phyloP scores from a whole-genome alignment of 2,888 invertebrate genomes.

The Tyria jacobaeae region DNA sequence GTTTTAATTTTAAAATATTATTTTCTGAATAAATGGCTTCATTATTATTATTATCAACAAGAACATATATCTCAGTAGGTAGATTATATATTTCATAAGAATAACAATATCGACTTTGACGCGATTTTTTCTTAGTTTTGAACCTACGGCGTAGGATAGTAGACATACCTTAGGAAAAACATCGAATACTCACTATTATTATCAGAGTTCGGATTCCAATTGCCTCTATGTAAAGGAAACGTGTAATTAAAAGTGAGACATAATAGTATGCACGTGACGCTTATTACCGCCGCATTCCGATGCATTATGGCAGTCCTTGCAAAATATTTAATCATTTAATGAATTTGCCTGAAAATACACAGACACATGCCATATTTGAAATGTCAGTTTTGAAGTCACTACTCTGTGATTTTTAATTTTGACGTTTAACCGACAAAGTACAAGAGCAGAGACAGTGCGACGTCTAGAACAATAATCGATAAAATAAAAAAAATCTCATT shows the following conservation, averaged over 20 bases:
- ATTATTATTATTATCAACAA: too few species aligned
- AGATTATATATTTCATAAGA: too few species aligned
- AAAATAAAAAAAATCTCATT: neutral
- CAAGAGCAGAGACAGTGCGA: too few species aligned
- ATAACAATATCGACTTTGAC: too few species aligned
- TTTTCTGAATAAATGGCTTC: too few species aligned
- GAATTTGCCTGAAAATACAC: conserved; percentile 15
- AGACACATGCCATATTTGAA: conserved; percentile 16
- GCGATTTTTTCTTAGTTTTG: neutral
- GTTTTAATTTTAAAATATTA: too few species aligned
- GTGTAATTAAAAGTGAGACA: conserved; percentile 73
- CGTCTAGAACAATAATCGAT: neutral
- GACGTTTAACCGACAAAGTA: neutral
- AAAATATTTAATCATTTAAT: conserved; percentile 41
- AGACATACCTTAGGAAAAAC: neutral
- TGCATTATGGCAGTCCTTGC: conserved; percentile 56
- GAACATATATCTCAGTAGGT: too few species aligned
- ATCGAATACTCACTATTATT: conserved; percentile 31
- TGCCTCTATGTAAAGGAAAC: conserved; percentile 66
- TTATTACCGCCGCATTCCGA: conserved; percentile 59
- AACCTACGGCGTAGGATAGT: neutral
- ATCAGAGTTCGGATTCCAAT: conserved; percentile 37
- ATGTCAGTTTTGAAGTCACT: conserved; percentile 12
- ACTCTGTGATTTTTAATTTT: neutral
- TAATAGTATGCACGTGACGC: conserved; percentile 62